Evolutionary conservation across 2,113 vertebrate genomes (phyloP).

Genomic region (Pheucticus melanocephalus): DNA sequence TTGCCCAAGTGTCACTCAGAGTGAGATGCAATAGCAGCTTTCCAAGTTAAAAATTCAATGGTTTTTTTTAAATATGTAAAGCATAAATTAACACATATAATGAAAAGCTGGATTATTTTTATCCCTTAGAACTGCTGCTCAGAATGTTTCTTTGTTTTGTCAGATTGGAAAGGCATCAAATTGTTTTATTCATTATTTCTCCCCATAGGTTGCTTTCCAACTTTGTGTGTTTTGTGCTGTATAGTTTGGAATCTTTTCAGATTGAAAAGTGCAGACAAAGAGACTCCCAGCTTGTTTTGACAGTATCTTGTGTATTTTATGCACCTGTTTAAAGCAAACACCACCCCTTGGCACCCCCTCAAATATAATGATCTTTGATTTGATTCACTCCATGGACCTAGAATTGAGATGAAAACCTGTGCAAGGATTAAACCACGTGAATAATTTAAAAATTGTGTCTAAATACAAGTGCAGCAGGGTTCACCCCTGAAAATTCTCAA

Average conservation of each 20-base stretch:
- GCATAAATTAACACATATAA: constrained; percentile 27
- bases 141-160: constrained; percentile 41
- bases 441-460: not conserved
- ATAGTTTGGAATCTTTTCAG: constrained; percentile 14
- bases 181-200: constrained; percentile 54
- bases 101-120: constrained; percentile 20
- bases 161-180: constrained; percentile 23
- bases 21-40: not conserved
- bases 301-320: not conserved
- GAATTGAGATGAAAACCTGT: not conserved
- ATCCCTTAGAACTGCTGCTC: not conserved
- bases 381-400: not conserved
- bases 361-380: not conserved
- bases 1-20: not conserved
- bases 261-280: not conserved
- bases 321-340: not conserved
- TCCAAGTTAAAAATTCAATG: not conserved
- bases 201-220: not conserved
- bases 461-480: not conserved
- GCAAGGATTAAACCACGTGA: not conserved
- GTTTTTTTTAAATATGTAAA: not conserved
- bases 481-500: not conserved
- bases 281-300: not conserved
- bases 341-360: not conserved
- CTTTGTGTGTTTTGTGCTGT: not conserved